Percentiles rank a stretch among this genome's conserved stretches.
These are phyloP conservation scores for Cremastinae sp. DNA, from an alignment of 2,888 invertebrate genomes.

Conservation along the genomic window DNA sequence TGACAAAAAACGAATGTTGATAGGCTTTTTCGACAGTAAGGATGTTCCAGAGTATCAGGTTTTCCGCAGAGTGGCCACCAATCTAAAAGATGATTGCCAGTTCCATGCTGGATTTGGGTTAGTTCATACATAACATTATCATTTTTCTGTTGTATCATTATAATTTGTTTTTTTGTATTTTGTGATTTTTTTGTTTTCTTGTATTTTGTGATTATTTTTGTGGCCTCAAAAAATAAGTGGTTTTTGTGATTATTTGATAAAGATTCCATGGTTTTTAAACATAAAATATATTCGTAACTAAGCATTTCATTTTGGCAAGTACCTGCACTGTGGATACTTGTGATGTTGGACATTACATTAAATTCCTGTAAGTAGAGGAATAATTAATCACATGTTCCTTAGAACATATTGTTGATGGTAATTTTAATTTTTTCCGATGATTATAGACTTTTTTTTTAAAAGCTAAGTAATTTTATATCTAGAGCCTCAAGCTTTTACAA, in stretches of 20 bases:
- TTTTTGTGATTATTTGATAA: background rate
- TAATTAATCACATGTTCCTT: too few relatives aligned
- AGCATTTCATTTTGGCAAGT: conserved; percentile 74
- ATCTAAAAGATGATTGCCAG: conserved; percentile 96
- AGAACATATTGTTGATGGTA: too few relatives aligned
- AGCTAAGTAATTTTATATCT: too few relatives aligned
- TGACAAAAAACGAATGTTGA: conserved; percentile 90
- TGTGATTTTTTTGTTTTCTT: background rate
- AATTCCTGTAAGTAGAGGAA: conserved; percentile 73
- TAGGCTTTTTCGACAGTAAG: conserved; percentile 93
- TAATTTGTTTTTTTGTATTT: background rate
- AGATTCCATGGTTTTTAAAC: background rate
- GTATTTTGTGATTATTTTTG: background rate
- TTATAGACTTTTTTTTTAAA: background rate
- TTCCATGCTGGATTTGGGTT: conserved; percentile 96
- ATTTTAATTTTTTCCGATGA: background rate
- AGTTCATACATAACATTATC: conserved; percentile 56
- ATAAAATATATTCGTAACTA: conserved; percentile 39
- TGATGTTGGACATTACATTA: conserved; percentile 76
- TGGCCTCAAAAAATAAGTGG: background rate
- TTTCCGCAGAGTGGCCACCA: conserved; percentile 90
- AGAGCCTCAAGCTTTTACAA: background rate
- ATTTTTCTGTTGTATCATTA: too few relatives aligned
- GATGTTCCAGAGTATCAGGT: conserved; percentile 90
- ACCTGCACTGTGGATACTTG: conserved; percentile 77